Evolutionary conservation across 2,888 invertebrate genomes (phyloP), one percentile per base, ranked within the genome.

Genomic region (Mactromeris polynyma): DNA sequence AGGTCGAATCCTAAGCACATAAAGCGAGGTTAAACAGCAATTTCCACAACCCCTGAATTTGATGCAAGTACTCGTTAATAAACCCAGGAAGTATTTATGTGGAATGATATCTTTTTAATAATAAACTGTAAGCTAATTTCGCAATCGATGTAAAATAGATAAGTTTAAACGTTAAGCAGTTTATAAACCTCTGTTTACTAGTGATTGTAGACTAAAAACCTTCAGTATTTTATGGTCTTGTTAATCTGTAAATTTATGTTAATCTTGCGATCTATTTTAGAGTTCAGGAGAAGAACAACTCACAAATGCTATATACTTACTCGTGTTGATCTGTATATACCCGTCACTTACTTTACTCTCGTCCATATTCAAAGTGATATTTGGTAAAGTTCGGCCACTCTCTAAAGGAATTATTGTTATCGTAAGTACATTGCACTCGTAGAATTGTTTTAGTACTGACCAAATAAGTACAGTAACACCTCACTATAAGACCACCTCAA

Each of bases 341-440:
- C 83, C 85, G 2, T 38, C 81, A 19, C 31, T 91, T 26, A 85
- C 89, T 1, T 51, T 86, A n/a, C 81, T 89, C 9, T 77, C 64
- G 1, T 89, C 91, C 0, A 33, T 86, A 1, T 73, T 90, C 26
- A 92, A 90, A 38, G 78, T 87, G 14, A 21, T 89, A 14, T 90
- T 92, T 81, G 89, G 89, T 21, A 81, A 69, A 40, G 64, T 79
- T 9, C 82, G 83, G 31, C 33, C 84, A 9, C 40, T 86, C 9
- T 46, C 86, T 31, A 86, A 77, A 26, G 42, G 51, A 58, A 64
- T 83, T 9, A 77, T 90, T 7, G 19, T 69, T 4, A 31, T 77
- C n/a, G 90, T 90, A 90, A 58, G 86, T 86, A 26, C 19, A n/a
- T n/a, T n/a, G n/a, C n/a, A n/a, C n/a, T n/a, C n/a, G n/a, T n/a